Conservation (phyloP, 35 echinoderm and acorn worm genomes). For the Heliocidaris tuberculata region DNA sequence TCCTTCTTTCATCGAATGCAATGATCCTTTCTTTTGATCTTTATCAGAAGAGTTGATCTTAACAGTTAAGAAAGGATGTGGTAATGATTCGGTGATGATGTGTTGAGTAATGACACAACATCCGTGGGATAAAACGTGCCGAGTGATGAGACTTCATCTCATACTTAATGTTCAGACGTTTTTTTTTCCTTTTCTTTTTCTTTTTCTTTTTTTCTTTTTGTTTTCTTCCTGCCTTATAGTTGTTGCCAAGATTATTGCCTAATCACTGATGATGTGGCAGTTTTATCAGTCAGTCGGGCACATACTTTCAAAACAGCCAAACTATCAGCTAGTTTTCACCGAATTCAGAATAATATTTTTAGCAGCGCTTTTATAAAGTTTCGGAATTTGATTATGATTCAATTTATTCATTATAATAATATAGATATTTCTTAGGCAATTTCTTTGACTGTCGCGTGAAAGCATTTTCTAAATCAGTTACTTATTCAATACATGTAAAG, state of each 20-base stretch:
- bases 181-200: background rate
- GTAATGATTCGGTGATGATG: background rate
- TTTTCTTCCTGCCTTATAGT: background rate
- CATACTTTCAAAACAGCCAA: too few species aligned
- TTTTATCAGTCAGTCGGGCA: too few species aligned
- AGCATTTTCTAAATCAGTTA: too few species aligned
- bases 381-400: background rate
- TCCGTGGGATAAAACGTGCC: background rate
- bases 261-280: background rate
- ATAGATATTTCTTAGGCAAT: too few species aligned
- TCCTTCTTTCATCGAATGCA: background rate
- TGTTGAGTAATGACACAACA: constrained; percentile 10
- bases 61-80: background rate
- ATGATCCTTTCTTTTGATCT: background rate
- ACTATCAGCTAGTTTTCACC: too few species aligned
- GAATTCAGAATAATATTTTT: too few species aligned
- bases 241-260: background rate
- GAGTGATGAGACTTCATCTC: background rate
- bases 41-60: background rate
- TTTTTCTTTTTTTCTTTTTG: background rate
- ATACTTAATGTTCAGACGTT: too few species aligned
- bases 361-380: background rate
- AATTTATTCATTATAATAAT: too few species aligned
- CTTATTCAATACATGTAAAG: too few species aligned
- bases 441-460: too few species aligned